Conservation (phyloP, 2,113 vertebrate species). For the Neoarius graeffei region DNA sequence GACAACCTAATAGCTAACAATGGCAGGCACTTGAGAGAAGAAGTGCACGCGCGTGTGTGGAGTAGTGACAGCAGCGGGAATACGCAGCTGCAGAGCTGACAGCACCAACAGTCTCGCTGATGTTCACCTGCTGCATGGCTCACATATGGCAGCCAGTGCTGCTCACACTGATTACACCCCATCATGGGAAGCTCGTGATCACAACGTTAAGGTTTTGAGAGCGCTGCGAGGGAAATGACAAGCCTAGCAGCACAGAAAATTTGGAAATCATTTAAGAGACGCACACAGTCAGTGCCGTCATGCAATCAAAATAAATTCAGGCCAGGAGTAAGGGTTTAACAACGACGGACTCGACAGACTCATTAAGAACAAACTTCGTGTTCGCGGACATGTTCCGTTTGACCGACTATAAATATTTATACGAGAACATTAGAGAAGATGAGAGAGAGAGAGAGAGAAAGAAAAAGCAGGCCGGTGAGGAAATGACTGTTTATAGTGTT, state of each 20-base stretch:
- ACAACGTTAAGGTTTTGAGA: not conserved
- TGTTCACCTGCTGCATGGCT: conserved; percentile 6
- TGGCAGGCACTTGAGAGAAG: conserved; percentile 19
- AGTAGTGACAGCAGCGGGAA: not conserved
- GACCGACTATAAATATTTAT: not conserved
- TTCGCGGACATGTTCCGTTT: not conserved
- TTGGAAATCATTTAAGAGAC: not conserved
- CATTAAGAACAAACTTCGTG: not conserved
- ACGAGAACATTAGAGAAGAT: not conserved
- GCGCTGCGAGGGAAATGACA: not conserved
- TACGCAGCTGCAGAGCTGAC: conserved; percentile 9
- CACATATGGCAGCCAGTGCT: conserved; percentile 13
- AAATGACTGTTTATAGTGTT: not conserved
- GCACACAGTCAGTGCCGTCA: not conserved
- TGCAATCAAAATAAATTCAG: not conserved
- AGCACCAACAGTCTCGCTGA: conserved; percentile 4
- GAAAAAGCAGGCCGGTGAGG: not conserved
- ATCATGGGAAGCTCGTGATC: not conserved
- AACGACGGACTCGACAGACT: not conserved
- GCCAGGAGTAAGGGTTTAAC: not conserved
- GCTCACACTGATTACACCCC: conserved; percentile 17
- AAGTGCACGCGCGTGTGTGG: not conserved
- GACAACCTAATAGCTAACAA: not conserved
- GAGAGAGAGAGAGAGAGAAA: not conserved
- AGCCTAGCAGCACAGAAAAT: not conserved